Evolutionary conservation across 2,797 vertebrate genomes (phyloP), one percentile per base, ranked within the genome.

Genomic region (Hozukius guyotensis): DNA sequence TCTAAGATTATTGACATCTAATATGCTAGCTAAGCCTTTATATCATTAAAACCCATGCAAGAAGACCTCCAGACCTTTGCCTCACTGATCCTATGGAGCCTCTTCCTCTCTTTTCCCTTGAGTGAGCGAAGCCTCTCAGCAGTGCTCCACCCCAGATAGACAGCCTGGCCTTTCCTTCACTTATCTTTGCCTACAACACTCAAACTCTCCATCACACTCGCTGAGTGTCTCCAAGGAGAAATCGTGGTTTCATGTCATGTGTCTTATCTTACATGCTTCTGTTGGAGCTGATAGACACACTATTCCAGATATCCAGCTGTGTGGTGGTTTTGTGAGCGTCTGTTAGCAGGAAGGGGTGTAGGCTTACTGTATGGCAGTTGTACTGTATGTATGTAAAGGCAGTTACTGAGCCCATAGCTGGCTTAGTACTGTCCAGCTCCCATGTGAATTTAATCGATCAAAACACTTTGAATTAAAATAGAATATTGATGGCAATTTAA

Each of bases 171-270:
- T 80, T 79, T 81, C 77, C 66, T 63, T 56, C 31, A 63, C 78
- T 87, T 86, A 88, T 89, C 82, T 79, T 46, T 57, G n/a, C 27
- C 69, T 79, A 65, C 66, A 62, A 80, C 65, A 38, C 60, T 77
- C 64, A 56, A 60, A 77, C 79, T 55, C 36, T 29, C 57, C 64
- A 59, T 55, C 67, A 46, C 67, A 22, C 27, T 60, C 8, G 5
- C 66, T 27, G 12, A 32, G 4, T 3, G 31, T 64, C 38, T 78
- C 29, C 8, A 6, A 52, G 60, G 31, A 68, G 62, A 62, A 60
- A 46, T 24, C 60, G 60, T 53, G 27, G 25, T 72, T 67, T 82
- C 66, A 42, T 46, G 27, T 66, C 38, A 5, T 7, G 34, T 77
- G 62, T 78, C 83, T 84, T 90, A 87, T 92, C 83, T 71, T 5